Base-by-base conservation (phyloP, 2,888 invertebrate species). In the Hylaea fasciaria region DNA sequence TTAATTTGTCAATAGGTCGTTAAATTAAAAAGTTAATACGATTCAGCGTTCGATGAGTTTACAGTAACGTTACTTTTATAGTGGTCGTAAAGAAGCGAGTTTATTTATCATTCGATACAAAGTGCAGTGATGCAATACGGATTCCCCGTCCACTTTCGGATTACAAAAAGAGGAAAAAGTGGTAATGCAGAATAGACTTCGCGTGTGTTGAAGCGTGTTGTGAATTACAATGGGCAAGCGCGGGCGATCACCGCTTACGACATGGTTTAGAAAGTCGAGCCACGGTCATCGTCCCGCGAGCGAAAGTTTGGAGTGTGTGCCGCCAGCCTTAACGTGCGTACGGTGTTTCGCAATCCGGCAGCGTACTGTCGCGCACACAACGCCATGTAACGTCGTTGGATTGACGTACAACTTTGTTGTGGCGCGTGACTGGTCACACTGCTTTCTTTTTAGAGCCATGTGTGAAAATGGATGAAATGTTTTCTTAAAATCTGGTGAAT, bases 191-290 rank as follows among this genome's bases (percentile, higher is more conserved):
- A 7, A 9, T 32, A 32, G 82, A 81, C 80, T 83, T 91, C 86
- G 91, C 91, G 89, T 89, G 90, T 84, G 70, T 70, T 80, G 51
- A 48, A 83, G 77, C 84, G 82, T 86, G 83, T 84, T 84, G 87
- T 85, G 89, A 86, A 87, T 87, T 86, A 88, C 90, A 89, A 89
- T 88, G 81, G 85, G 72, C 78, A 72, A 65, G 68, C 61, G 68
- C 64, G 82, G 82, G 82, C 89, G 87, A 88, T 86, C 87, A 83
- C 85, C 84, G 85, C 77, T 91, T 91, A 91, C 91, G 86, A 90
- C 84, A 90, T 80, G 85, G 74, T 89, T 90, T 91, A 91, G 92
- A 92, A 92, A 92, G 92, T 86, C 81, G 81, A 80, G 74, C 86
- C 90, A 91, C 91, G 91, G 91, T 89, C 91, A 89, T 84, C 82